Base-by-base conservation (phyloP, 2,797 vertebrate species). In the Ctenochaetus hawaiiensis region DNA sequence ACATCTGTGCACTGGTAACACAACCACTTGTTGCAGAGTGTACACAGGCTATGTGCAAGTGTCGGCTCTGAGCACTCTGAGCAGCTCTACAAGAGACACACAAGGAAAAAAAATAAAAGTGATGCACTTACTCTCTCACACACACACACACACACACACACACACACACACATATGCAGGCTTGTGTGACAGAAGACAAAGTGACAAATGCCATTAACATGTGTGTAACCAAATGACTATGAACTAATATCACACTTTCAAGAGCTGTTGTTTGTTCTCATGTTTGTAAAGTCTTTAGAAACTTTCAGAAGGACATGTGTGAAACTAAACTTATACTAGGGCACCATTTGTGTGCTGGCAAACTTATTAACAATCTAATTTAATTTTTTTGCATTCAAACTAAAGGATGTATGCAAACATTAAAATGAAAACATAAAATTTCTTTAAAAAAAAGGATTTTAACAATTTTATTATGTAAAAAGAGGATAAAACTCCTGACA, bases 11-110 rank as follows among this genome's bases (percentile, higher is more conserved):
- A 96, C 80, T 94, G 94, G 89, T 95, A 96, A 84, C 95, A 96
- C 80, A 96, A 70, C 95, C 95, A 95, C 94, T 95, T 95, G 95
- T 96, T 96, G 92, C 95, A 96, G 71, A 94, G 89, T 0, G 94
- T 96, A 78, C 95, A 96, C 75, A 96, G 89, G 86, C 95, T 95
- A 77, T 95, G 95, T n/a, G 95, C 95, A 57, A 93, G 89, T 73
- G 93, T 88, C 0, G 91, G 91, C 88, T 95, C 95, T 1, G 93
- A 83, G 80, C 95, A 96, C 83, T 95, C 93, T 5, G 94, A 94
- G 87, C 95, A 96, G 80, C 90, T 94, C 95, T 96, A 87, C 61
- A 79, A 73, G 16, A 80, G 57, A 75, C n/a, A 80, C 57, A 81
- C 11, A 52, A 48, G 66, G 5, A 72, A 78, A 64, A 49, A 41